phyloP scores from a whole-genome alignment of 2,113 vertebrate genomes.

The Leucopsar rothschildi region DNA sequence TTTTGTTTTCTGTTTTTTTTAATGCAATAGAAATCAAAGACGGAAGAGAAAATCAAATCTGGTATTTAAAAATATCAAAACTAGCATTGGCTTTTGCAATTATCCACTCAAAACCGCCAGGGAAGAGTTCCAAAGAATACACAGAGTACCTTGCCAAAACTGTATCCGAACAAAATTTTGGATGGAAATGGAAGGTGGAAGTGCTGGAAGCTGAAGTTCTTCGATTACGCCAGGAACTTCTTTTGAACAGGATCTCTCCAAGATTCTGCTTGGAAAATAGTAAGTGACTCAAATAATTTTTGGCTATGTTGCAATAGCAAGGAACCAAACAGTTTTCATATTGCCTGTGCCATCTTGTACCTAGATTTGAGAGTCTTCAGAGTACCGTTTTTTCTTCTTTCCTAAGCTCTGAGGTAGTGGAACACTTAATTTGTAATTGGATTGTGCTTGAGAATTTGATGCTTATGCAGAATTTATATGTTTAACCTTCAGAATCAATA shows the following conservation, averaged over 20 bases:
- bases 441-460: neutral
- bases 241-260: slow-evolving; percentile 66
- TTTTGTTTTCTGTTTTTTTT: slow-evolving; percentile 25
- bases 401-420: neutral
- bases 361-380: neutral
- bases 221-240: slow-evolving; percentile 78
- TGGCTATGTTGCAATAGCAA: neutral
- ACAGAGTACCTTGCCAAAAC: slow-evolving; percentile 68
- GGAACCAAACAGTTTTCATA: neutral
- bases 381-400: neutral
- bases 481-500: neutral
- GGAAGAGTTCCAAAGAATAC: slow-evolving; percentile 74
- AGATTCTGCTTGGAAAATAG: slow-evolving; percentile 43
- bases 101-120: slow-evolving; percentile 79
- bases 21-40: slow-evolving; percentile 29
- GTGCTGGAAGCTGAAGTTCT: slow-evolving; percentile 82
- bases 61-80: slow-evolving; percentile 71
- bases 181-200: slow-evolving; percentile 71
- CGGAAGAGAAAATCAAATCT: slow-evolving; percentile 45
- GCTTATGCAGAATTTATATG: neutral
- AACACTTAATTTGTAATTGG: neutral
- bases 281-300: slow-evolving; percentile 46
- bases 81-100: slow-evolving; percentile 84
- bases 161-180: slow-evolving; percentile 56
- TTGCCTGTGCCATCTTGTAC: neutral